A percentile compares a stretch with the other conserved stretches of the same genome.
Conservation (phyloP, 2,113 vertebrate species). For the Poeciliopsis occidentalis region DNA sequence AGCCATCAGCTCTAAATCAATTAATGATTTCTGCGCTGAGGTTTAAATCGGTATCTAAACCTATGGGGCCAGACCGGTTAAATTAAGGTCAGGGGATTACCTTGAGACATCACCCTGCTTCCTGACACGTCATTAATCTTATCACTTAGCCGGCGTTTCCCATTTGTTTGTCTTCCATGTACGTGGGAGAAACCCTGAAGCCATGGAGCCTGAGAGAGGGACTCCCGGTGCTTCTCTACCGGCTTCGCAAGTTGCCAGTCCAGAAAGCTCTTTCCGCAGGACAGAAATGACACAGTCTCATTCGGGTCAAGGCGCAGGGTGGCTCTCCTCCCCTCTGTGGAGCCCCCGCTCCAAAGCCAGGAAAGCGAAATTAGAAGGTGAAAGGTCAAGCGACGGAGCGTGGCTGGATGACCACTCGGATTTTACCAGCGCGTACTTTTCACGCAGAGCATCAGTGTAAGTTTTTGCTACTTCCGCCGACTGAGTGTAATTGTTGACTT, state of each 20-base stretch:
- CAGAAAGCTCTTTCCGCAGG: background rate
- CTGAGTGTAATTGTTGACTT: background rate
- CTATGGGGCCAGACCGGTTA: slow-evolving; percentile 10
- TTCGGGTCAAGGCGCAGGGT: slow-evolving; percentile 26
- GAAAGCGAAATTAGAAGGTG: slow-evolving; percentile 38
- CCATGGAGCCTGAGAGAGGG: slow-evolving; percentile 25
- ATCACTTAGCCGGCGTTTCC: no score
- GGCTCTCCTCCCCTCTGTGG: slow-evolving; percentile 69
- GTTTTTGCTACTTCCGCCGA: background rate
- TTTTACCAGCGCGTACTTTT: slow-evolving; percentile 59
- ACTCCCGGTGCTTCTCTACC: background rate
- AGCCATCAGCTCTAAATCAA: background rate
- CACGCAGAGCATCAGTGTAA: slow-evolving; percentile 63
- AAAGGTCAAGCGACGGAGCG: slow-evolving; percentile 31
- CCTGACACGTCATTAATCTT: background rate
- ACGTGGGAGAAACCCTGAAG: slow-evolving; percentile 11
- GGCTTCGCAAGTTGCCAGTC: background rate
- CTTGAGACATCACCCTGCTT: slow-evolving; percentile 27
- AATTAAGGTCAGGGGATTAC: slow-evolving; percentile 56
- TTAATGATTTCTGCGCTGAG: background rate
- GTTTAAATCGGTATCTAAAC: slow-evolving; percentile 10
- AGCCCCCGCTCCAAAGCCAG: slow-evolving; percentile 32
- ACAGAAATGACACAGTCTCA: background rate
- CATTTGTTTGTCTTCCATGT: no score
- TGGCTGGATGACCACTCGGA: slow-evolving; percentile 72